These are phyloP conservation scores for Grapholita molesta DNA, from an alignment of 1,140 invertebrate genomes.

Conservation along the genomic window DNA sequence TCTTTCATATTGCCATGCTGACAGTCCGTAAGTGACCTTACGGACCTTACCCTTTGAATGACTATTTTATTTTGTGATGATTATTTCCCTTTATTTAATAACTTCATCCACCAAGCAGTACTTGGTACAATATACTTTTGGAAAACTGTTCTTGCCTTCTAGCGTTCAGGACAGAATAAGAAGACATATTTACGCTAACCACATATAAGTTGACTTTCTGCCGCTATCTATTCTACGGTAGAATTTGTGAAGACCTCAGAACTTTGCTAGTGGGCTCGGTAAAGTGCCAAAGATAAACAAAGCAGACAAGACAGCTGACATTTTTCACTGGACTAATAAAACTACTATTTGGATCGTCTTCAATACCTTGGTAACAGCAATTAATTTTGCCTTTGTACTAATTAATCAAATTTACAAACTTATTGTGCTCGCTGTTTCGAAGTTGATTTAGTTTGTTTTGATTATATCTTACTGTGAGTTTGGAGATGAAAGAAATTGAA, in stretches of 20 bases:
- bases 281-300: neutral
- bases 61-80: no score
- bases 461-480: no score
- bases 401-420: neutral
- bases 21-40: no score
- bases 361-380: neutral
- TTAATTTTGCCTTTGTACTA: neutral
- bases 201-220: neutral
- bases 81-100: no score
- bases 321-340: neutral
- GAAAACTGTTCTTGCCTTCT: no score
- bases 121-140: no score
- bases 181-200: neutral
- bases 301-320: neutral
- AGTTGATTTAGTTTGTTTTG: neutral
- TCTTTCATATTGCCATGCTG: no score
- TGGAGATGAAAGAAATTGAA: no score
- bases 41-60: no score
- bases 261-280: neutral
- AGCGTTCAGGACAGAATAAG: no score
- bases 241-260: conserved; percentile 3
- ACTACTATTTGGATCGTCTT: neutral
- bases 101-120: no score
- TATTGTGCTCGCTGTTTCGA: neutral
- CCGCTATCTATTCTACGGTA: neutral